Evolutionary conservation across 2,888 invertebrate genomes (phyloP), one percentile per base, ranked within the genome.

Genomic region (Hololepta plana): DNA sequence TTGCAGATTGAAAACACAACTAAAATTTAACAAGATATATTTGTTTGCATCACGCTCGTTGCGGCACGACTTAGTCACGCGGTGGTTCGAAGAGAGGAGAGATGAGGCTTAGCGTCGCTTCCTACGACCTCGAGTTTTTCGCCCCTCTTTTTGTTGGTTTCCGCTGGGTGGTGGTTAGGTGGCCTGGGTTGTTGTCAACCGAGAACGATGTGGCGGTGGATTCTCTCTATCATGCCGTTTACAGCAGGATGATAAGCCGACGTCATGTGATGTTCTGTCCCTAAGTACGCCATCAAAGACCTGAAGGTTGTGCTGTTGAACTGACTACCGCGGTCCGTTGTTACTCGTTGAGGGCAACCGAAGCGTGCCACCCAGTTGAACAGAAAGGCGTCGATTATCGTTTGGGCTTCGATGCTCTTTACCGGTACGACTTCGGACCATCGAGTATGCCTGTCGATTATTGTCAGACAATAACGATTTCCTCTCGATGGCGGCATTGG

Each of bases 391-490:
- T 17, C n/a, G 7, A n/a, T n/a, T 7, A 17, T 17, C 7, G 17
- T 17, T 17, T 17, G 7, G n/a, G 17, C 17, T 8, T n/a, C 7
- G n/a, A 17, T 17, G 17, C n/a, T n/a, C 7, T 7, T 7, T 17
- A 17, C n/a, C 7, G 17, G 17, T 17, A 17, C n/a, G 17, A 17
- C 17, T 17, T 17, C 17, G n/a, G 17, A n/a, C 17, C 17, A 17
- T 17, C 17, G 7, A 8, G 17, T 17, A n/a, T 8, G n/a, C n/a
- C 17, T 17, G n/a, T 17, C 17, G 7, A 17, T 17, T 17, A n/a
- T n/a, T 17, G 17, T 17, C 7, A 17, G 17, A n/a, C 17, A 17
- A 17, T 17, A 17, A 8, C n/a, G 7, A 17, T 8, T 8, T 17
- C 17, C 17, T n/a, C n/a, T 7, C n/a, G 17, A 17, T 8, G 17